phyloP scores from a whole-genome alignment of 2,797 vertebrate genomes.

The Enoplosus armatus region DNA sequence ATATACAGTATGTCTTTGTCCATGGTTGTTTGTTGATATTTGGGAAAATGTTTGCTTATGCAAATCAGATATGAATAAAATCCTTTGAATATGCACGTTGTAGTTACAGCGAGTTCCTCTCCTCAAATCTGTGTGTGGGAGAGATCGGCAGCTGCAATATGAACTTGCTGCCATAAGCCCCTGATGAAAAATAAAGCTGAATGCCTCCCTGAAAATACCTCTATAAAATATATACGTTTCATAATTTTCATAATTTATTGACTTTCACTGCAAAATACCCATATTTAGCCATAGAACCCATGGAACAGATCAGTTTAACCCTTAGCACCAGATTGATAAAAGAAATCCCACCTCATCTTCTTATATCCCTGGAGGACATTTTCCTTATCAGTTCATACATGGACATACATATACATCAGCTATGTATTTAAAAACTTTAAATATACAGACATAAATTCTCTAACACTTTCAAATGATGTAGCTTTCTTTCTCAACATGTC shows the following conservation, averaged over 20 bases:
- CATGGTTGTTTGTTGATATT: constrained; percentile 60
- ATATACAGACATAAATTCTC: too few species aligned
- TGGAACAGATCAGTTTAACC: background rate
- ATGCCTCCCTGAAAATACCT: constrained; percentile 14
- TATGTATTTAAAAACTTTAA: too few species aligned
- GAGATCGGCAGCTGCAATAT: constrained; percentile 52
- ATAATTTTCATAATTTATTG: background rate
- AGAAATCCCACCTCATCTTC: background rate
- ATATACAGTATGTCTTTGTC: constrained; percentile 61
- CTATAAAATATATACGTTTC: background rate
- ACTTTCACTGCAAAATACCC: background rate
- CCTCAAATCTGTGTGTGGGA: constrained; percentile 68
- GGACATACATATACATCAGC: too few species aligned
- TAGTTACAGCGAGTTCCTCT: constrained; percentile 42
- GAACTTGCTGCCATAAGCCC: constrained; percentile 44
- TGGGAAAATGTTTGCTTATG: constrained; percentile 59
- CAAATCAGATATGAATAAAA: constrained; percentile 66
- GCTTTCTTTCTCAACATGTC: background rate
- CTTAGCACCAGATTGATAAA: background rate
- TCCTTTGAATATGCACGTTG: constrained; percentile 53
- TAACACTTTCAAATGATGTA: too few species aligned
- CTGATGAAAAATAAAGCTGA: constrained; percentile 40
- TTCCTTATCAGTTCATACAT: background rate
- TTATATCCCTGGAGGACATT: background rate
- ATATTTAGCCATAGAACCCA: background rate